phyloP scores from a whole-genome alignment of 2,113 vertebrate species.

The Salvelinus namaycush region DNA sequence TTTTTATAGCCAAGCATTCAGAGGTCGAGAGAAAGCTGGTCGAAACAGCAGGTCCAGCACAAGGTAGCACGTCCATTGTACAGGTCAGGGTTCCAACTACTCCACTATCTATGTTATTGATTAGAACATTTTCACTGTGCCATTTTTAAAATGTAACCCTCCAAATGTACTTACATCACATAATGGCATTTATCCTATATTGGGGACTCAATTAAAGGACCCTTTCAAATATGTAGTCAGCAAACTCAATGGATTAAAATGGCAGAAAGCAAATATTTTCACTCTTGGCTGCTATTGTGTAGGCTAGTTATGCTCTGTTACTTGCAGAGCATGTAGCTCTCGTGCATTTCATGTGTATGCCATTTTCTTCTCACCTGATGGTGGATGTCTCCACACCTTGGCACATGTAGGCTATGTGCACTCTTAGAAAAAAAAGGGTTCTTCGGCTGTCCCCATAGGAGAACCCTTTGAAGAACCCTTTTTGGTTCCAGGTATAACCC shows the following conservation, averaged over 20 bases:
- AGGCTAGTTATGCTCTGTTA: background rate
- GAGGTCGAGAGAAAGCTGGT: no score
- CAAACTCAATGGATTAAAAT: background rate
- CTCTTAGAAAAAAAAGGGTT: background rate
- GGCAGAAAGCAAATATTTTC: background rate
- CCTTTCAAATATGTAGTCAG: no score
- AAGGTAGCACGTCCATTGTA: no score
- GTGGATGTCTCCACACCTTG: background rate
- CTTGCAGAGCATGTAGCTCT: background rate
- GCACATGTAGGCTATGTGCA: background rate
- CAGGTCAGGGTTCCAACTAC: no score
- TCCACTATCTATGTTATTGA: no score
- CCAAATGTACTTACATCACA: no score
- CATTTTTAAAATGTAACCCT: no score
- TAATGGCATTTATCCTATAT: no score
- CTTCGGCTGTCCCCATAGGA: background rate
- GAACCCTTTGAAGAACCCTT: slow-evolving; percentile 5
- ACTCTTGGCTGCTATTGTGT: background rate
- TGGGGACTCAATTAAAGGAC: no score
- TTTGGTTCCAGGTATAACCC: background rate
- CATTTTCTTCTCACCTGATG: background rate
- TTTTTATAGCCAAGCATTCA: no score
- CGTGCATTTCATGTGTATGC: background rate
- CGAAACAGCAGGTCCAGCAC: no score
- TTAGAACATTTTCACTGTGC: no score